Conservation (phyloP, 2,113 vertebrate species). For the Cyanoderma ruficeps region DNA sequence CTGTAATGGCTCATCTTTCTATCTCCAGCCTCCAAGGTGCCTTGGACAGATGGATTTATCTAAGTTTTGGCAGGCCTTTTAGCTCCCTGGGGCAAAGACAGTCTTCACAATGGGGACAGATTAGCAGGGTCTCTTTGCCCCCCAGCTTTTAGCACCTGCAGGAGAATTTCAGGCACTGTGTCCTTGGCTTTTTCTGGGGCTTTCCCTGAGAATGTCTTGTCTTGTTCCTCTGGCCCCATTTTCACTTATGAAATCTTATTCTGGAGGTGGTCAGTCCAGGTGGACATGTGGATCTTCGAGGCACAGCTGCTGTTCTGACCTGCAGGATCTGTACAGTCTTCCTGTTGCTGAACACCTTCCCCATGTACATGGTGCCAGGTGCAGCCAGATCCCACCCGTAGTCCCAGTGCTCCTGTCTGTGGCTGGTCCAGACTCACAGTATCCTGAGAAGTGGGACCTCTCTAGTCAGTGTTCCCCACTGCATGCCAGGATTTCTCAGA, state of each 20-base stretch:
- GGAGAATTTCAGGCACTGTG: background rate
- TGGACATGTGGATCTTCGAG: background rate
- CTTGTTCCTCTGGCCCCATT: background rate
- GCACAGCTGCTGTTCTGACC: background rate
- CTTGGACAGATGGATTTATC: conserved; percentile 41
- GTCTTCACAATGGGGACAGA: background rate
- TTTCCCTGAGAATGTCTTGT: background rate
- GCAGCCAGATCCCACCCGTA: background rate
- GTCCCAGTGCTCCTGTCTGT: background rate
- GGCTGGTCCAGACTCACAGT: background rate
- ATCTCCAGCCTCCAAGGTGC: background rate
- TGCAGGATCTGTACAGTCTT: background rate
- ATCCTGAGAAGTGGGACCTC: background rate
- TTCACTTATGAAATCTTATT: background rate
- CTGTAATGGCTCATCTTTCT: background rate
- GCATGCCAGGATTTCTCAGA: background rate
- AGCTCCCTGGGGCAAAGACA: background rate
- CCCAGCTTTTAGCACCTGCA: background rate
- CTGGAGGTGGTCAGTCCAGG: background rate
- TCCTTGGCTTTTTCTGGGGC: background rate
- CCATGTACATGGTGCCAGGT: background rate
- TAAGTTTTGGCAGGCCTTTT: conserved; percentile 26
- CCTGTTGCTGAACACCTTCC: background rate
- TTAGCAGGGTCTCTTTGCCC: background rate
- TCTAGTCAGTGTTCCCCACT: background rate